Percentiles rank a stretch among this genome's conserved stretches.
These are phyloP conservation scores for Tuta absoluta DNA, from an alignment of 2,888 invertebrate genomes.

Conservation along the genomic window DNA sequence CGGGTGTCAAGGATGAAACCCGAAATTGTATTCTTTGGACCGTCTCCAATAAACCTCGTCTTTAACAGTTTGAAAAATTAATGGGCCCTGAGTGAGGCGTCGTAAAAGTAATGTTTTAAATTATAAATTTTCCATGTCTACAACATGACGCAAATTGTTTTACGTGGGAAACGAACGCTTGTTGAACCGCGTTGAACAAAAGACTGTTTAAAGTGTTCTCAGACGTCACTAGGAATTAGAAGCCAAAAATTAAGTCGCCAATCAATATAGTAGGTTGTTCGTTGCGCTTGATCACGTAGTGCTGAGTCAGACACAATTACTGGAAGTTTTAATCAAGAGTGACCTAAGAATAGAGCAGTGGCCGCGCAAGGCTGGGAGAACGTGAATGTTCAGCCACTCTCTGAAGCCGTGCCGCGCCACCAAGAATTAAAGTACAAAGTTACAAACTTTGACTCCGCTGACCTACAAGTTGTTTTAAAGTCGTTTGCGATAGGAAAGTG, in stretches of 20 bases:
- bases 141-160: conserved; percentile 12
- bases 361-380: conserved; percentile 49
- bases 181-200: conserved; percentile 10
- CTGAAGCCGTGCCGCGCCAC: conserved; percentile 30
- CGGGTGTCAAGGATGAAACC: conserved; percentile 59
- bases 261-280: conserved; percentile 23
- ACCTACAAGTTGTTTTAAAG: conserved; percentile 9
- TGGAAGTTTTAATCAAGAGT: conserved; percentile 50
- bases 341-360: conserved; percentile 50
- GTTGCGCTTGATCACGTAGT: conserved; percentile 38
- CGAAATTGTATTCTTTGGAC: conserved; percentile 57
- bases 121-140: conserved; percentile 9
- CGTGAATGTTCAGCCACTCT: conserved; percentile 42
- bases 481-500: conserved; percentile 6
- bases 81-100: conserved; percentile 43
- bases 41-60: conserved; percentile 49
- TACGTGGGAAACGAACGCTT: conserved; percentile 13
- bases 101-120: conserved; percentile 25
- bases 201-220: conserved; percentile 10
- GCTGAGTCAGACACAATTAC: conserved; percentile 41
- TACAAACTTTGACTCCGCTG: conserved; percentile 16
- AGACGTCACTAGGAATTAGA: conserved; percentile 14
- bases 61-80: conserved; percentile 55
- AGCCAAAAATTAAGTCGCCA: conserved; percentile 31
- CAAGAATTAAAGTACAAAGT: conserved; percentile 14